Percentiles rank a stretch among this genome's conserved stretches.
Conservation (phyloP, 2,888 invertebrate species). For the Tenthredo scrophulariae region DNA sequence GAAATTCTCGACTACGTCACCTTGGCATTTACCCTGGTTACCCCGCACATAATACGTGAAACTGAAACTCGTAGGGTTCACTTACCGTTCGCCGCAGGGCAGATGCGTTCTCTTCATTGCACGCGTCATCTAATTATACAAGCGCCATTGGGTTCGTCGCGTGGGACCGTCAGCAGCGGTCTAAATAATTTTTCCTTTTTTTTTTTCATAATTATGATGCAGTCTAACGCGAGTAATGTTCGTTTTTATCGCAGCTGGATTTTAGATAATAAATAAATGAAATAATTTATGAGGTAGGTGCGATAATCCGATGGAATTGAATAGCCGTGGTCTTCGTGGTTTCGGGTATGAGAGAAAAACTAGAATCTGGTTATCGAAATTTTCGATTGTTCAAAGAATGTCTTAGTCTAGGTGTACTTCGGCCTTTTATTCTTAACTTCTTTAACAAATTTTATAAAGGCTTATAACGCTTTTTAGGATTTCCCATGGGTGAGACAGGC, state of each 20-base stretch:
- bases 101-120: constrained; percentile 33
- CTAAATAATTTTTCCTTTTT: constrained; percentile 11
- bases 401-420: not conserved
- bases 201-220: not conserved
- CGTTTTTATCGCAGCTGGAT: not conserved
- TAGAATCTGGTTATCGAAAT: not conserved
- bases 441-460: not conserved
- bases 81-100: constrained; percentile 25
- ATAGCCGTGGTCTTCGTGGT: not conserved
- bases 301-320: not conserved
- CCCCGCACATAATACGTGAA: constrained; percentile 13
- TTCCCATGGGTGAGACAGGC: not conserved
- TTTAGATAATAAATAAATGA: not conserved
- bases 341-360: not conserved
- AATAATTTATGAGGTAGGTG: not conserved
- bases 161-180: constrained; percentile 12
- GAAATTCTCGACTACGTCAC: constrained; percentile 34
- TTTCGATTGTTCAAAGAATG: not conserved
- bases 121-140: constrained; percentile 47
- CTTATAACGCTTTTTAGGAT: constrained; percentile 1
- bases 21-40: not conserved
- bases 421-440: not conserved
- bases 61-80: constrained; percentile 16
- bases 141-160: constrained; percentile 27
- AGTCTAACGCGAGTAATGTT: not conserved